Evolutionary conservation across 1,140 invertebrate genomes (phyloP).

Genomic region (Heliconius melpomene): DNA sequence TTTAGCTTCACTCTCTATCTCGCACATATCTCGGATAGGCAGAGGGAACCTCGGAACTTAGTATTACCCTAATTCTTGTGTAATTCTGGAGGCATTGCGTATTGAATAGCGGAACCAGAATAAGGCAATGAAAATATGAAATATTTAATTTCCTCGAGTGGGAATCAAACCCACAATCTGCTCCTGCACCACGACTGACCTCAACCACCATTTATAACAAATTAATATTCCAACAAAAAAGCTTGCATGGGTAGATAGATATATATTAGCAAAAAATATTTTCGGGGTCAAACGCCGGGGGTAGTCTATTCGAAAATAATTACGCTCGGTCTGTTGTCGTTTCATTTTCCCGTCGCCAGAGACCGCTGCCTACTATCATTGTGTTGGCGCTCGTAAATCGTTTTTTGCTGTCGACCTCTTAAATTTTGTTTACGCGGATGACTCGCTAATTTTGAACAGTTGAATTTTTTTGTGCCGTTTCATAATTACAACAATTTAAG

Average conservation of each 20-base stretch:
- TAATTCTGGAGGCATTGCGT: no score
- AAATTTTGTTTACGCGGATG: conserved; percentile 37
- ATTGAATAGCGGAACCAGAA: no score
- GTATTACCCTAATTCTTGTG: no score
- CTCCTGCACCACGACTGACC: neutral
- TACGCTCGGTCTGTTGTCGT: conserved; percentile 11
- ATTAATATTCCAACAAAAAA: neutral
- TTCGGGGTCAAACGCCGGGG: conserved; percentile 8
- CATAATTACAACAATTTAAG: conserved; percentile 28
- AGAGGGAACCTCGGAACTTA: no score
- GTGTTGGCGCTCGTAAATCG: conserved; percentile 25
- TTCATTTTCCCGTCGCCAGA: conserved; percentile 3
- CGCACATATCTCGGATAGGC: no score
- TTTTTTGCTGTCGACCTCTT: conserved; percentile 30
- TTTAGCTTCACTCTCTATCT: no score
- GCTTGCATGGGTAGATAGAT: neutral
- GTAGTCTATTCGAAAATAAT: conserved; percentile 18
- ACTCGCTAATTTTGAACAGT: conserved; percentile 30
- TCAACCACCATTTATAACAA: neutral
- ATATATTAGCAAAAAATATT: neutral
- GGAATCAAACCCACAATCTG: no score
- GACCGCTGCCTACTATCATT: conserved; percentile 2
- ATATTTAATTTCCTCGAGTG: no score
- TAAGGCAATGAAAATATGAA: no score
- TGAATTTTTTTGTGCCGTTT: conserved; percentile 22